Conservation (phyloP, 2,113 vertebrate species). For the Stictonetta naevosa region DNA sequence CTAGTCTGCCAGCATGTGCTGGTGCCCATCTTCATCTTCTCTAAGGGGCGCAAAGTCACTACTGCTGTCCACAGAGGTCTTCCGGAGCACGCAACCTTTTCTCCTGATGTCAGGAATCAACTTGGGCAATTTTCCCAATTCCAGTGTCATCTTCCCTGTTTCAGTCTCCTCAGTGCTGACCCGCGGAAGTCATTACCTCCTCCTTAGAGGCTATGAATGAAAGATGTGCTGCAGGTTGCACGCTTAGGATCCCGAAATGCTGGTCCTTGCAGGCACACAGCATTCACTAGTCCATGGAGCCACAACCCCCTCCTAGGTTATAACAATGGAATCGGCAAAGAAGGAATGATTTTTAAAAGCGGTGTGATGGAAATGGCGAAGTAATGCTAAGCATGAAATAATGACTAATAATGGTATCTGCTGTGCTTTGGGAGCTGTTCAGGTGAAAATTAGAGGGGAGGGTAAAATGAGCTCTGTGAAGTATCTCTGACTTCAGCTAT, state of each 20-base stretch:
- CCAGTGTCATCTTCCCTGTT: constrained; percentile 70
- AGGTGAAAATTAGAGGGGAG: background rate
- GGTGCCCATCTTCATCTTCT: constrained; percentile 61
- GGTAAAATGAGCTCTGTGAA: background rate
- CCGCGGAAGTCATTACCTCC: background rate
- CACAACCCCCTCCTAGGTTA: background rate
- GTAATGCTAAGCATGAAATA: background rate
- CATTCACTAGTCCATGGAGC: background rate
- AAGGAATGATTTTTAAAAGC: background rate
- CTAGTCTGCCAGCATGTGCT: constrained; percentile 33
- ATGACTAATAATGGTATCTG: background rate
- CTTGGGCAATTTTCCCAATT: constrained; percentile 41
- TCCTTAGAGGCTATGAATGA: background rate
- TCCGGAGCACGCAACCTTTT: constrained; percentile 75
- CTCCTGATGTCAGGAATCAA: constrained; percentile 78
- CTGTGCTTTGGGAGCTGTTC: background rate
- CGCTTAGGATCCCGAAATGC: background rate
- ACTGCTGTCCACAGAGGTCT: constrained; percentile 72
- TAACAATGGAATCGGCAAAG: background rate
- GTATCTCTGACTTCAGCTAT: fast-evolving
- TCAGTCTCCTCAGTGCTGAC: background rate
- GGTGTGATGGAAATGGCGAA: background rate
- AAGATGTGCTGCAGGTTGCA: background rate
- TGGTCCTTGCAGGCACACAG: background rate
- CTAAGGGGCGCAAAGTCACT: constrained; percentile 51